A percentile compares a stretch with the other conserved stretches of the same genome.
These are phyloP conservation scores for Peromyscus aztecus DNA, from an alignment of 2,797 vertebrate genomes.

Conservation along the genomic window DNA sequence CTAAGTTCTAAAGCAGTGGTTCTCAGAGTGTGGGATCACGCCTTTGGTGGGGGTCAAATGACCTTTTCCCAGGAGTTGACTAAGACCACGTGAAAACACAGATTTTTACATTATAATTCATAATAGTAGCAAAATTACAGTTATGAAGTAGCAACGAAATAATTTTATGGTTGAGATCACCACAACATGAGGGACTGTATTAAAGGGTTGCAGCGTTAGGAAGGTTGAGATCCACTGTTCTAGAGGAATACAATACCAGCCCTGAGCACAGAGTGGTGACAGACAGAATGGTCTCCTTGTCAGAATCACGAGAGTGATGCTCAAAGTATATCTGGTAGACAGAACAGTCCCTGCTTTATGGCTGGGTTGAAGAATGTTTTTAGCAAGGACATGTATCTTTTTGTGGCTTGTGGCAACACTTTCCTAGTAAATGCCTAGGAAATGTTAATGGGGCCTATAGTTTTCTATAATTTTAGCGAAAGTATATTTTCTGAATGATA, in stretches of 20 bases:
- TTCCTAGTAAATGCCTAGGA: background rate
- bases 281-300: background rate
- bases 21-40: background rate
- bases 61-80: background rate
- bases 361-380: background rate
- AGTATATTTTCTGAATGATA: constrained; percentile 36
- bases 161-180: background rate
- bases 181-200: background rate
- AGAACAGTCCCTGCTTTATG: background rate
- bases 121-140: background rate
- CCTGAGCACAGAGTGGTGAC: background rate
- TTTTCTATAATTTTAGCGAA: background rate
- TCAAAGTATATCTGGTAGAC: background rate
- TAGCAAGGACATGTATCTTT: background rate
- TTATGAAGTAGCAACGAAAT: background rate
- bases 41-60: background rate
- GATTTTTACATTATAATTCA: background rate
- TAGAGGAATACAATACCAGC: background rate
- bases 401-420: background rate
- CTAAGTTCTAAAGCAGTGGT: background rate
- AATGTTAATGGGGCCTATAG: background rate
- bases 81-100: background rate
- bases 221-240: background rate
- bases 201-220: background rate
- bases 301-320: background rate